Evolutionary conservation across 2,888 invertebrate species (phyloP).

Genomic region (Scaptomyza cyrtandrae): DNA sequence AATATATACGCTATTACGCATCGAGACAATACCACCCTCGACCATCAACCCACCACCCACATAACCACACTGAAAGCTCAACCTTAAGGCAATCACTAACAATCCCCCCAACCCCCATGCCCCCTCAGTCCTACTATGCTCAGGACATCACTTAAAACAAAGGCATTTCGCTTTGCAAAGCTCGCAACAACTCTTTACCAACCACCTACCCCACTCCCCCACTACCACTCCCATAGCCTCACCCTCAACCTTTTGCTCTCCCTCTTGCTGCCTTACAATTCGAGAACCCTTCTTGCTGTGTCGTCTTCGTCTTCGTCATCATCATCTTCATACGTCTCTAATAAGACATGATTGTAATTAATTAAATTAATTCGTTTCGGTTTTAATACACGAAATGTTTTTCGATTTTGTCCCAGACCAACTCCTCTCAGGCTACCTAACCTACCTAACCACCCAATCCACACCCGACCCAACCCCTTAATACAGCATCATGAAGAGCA

Average conservation of each 20-base stretch:
- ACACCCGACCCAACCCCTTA: background rate
- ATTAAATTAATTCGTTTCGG: constrained; percentile 85
- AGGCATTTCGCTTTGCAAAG: constrained; percentile 53
- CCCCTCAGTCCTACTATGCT: background rate
- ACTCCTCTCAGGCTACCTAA: constrained; percentile 31
- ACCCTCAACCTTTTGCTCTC: too few species aligned
- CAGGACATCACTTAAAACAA: constrained; percentile 68
- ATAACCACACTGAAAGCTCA: constrained; percentile 3
- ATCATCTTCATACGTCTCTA: constrained; percentile 80
- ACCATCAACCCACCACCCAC: constrained; percentile 12
- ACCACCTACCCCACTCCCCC: too few species aligned
- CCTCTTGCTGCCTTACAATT: too few species aligned
- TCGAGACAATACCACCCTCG: constrained; percentile 25
- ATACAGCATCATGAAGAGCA: background rate
- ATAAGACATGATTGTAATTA: constrained; percentile 85
- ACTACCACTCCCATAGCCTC: too few species aligned
- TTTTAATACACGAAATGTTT: constrained; percentile 84
- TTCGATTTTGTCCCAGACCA: constrained; percentile 73
- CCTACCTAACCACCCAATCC: constrained; percentile 4
- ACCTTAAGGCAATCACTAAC: constrained; percentile 16
- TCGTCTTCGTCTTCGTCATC: constrained; percentile 54
- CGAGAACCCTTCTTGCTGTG: constrained; percentile 15
- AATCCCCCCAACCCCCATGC: background rate
- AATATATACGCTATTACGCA: constrained; percentile 67
- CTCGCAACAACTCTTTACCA: constrained; percentile 44